Conservation (phyloP, 2,797 vertebrate genomes). For the Notoglanidium macrostoma region DNA sequence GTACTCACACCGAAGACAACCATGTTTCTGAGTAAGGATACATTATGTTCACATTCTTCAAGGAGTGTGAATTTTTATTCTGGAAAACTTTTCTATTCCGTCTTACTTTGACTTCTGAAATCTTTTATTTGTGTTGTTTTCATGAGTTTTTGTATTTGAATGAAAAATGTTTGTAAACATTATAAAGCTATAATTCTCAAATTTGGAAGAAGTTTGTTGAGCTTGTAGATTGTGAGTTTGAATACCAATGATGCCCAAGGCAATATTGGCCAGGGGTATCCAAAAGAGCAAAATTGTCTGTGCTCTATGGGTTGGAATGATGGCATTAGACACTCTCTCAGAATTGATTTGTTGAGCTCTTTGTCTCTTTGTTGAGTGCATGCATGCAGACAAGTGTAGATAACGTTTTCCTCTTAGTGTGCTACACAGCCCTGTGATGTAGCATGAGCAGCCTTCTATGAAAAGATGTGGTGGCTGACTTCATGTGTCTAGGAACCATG, state of each 20-base stretch:
- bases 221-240: background rate
- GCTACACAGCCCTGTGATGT: background rate
- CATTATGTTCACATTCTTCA: constrained; percentile 14
- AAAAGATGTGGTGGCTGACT: background rate
- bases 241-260: background rate
- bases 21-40: background rate
- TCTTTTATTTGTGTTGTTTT: background rate
- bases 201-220: background rate
- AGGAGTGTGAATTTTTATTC: background rate
- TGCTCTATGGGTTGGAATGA: background rate
- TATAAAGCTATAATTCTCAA: background rate
- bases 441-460: too few relatives aligned
- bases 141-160: background rate
- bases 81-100: background rate
- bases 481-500: background rate
- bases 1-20: constrained; percentile 9
- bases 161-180: background rate
- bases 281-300: background rate
- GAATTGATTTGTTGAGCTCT: background rate
- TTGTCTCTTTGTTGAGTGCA: too few relatives aligned
- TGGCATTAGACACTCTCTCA: background rate
- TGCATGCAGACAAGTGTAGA: background rate
- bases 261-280: background rate
- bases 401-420: background rate
- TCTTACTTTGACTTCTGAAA: background rate